phyloP scores from a whole-genome alignment of 2,113 vertebrate species.

The Plecturocebus donacophilus region DNA sequence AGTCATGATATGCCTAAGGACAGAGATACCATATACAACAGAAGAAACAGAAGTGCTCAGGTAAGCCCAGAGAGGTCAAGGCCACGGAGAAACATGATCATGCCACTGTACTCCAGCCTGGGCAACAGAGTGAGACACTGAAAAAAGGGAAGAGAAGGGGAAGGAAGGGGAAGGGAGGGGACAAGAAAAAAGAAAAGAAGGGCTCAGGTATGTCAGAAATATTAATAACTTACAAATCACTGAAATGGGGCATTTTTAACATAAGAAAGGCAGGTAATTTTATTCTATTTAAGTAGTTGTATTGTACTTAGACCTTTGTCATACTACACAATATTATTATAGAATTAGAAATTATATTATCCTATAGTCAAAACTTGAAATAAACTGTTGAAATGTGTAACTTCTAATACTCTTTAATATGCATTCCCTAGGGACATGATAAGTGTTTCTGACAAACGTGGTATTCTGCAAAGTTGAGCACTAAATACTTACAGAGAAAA shows the following conservation, averaged over 20 bases:
- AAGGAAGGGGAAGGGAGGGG: too few species aligned
- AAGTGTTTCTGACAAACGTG: background rate
- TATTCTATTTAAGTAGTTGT: background rate
- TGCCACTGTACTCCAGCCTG: too few species aligned
- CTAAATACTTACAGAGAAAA: background rate
- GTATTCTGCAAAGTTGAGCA: background rate
- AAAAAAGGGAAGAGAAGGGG: too few species aligned
- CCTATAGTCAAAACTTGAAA: background rate
- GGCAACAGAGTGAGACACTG: too few species aligned
- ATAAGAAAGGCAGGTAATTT: background rate
- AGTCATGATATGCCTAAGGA: conserved; percentile 90
- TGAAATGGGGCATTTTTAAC: background rate
- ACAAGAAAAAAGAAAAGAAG: too few species aligned
- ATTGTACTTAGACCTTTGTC: too few species aligned
- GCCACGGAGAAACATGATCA: too few species aligned
- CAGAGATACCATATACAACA: conserved; percentile 88
- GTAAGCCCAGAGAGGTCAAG: too few species aligned
- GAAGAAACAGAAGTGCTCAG: conserved; percentile 97
- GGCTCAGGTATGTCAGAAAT: too few species aligned
- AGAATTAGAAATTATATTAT: background rate
- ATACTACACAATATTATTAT: background rate
- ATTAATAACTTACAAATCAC: background rate
- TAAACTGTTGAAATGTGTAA: background rate
- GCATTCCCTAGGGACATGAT: background rate
- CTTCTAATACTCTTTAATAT: background rate